phyloP scores from a whole-genome alignment of 2,888 invertebrate genomes.

The Dasysyrphus tricinctus region DNA sequence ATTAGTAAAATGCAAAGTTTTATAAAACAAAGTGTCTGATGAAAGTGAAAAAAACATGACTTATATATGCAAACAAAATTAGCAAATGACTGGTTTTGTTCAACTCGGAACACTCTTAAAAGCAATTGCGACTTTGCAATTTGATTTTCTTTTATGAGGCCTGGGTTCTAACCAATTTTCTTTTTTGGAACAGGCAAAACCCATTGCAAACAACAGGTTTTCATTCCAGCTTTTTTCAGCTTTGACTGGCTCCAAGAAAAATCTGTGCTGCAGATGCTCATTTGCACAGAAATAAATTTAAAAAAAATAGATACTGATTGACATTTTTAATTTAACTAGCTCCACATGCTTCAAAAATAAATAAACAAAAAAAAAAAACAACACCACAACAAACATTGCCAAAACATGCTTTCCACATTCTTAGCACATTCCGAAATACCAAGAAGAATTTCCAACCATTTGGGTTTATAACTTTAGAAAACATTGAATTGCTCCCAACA shows the following conservation, averaged over 20 bases:
- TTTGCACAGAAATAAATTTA: neutral
- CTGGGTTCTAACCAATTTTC: too few species aligned
- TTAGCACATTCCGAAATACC: neutral
- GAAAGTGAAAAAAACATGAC: too few species aligned
- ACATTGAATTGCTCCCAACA: neutral
- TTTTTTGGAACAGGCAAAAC: too few species aligned
- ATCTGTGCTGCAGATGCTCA: neutral
- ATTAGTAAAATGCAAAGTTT: too few species aligned
- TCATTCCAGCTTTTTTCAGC: neutral
- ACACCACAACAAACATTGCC: neutral
- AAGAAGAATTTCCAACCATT: neutral
- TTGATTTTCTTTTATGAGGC: too few species aligned
- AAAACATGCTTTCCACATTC: slow-evolving; percentile 1
- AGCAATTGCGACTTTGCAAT: too few species aligned
- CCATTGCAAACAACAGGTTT: neutral
- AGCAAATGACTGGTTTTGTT: too few species aligned
- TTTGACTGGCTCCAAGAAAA: neutral
- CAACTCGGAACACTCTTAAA: too few species aligned
- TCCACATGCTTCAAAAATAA: slow-evolving; percentile 29
- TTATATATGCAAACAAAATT: too few species aligned
- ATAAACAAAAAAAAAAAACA: neutral
- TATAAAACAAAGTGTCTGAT: too few species aligned
- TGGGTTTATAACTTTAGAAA: neutral
- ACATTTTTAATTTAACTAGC: slow-evolving; percentile 16
- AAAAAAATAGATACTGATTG: neutral